A percentile compares a stretch with the other conserved stretches of the same genome.
phyloP scores from a whole-genome alignment of 2,888 invertebrate species.

The Drosophila paramelanica region DNA sequence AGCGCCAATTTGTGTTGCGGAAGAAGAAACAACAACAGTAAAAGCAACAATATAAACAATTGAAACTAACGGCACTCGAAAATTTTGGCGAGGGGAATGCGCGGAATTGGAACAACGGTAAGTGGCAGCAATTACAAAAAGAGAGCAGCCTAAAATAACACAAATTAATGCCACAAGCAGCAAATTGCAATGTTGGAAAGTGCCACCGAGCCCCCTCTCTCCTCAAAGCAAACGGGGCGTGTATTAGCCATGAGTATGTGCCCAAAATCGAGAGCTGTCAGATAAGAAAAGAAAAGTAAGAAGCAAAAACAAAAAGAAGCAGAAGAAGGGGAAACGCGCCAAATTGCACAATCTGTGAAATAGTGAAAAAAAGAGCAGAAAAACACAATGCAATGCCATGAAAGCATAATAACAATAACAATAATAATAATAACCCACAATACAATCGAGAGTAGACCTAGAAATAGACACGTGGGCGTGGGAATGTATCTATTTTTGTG shows the following conservation, averaged over 20 bases:
- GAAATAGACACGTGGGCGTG: constrained; percentile 78
- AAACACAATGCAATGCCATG: constrained; percentile 67
- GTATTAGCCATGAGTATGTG: constrained; percentile 3
- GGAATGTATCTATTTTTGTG: constrained; percentile 70
- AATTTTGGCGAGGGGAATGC: constrained; percentile 26
- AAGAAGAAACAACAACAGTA: constrained; percentile 29
- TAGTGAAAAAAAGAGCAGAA: neutral
- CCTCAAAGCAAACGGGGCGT: constrained; percentile 8
- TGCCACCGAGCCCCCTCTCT: constrained; percentile 1
- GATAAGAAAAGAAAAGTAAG: constrained; percentile 33
- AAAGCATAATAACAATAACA: constrained; percentile 27
- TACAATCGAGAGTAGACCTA: constrained; percentile 52
- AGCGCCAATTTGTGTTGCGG: constrained; percentile 37
- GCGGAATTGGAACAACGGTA: constrained; percentile 64
- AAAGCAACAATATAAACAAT: constrained; percentile 14
- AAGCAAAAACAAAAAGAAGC: constrained; percentile 10
- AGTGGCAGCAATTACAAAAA: constrained; percentile 62
- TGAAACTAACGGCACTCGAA: constrained; percentile 27
- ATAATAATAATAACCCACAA: constrained; percentile 24
- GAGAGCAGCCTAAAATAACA: constrained; percentile 39
- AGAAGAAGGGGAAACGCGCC: constrained; percentile 66
- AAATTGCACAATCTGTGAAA: constrained; percentile 68
- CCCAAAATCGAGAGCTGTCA: constrained; percentile 29
- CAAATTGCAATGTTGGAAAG: constrained; percentile 58
- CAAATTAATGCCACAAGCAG: constrained; percentile 55